phyloP scores from a whole-genome alignment of 2,888 invertebrate species.

The Idaea aversata region DNA sequence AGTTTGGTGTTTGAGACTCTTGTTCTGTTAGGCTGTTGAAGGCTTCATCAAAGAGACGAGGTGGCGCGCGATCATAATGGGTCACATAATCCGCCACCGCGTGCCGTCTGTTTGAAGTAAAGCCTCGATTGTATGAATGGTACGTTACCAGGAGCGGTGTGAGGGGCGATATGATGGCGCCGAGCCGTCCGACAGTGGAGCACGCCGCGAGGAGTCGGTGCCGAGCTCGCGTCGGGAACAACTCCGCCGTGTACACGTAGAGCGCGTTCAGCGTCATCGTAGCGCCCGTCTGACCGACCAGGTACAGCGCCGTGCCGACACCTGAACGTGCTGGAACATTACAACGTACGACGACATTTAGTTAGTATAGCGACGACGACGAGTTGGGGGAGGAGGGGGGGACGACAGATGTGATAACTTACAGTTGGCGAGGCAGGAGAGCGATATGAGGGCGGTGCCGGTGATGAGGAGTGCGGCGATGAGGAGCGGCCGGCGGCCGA shows the following conservation, averaged over 20 bases:
- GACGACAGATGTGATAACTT: constrained; percentile 18
- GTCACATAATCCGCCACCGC: no score
- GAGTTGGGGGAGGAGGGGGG: no score
- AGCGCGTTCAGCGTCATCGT: constrained; percentile 84
- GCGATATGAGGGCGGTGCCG: constrained; percentile 54
- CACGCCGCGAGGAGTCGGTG: constrained; percentile 85
- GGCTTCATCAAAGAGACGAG: no score
- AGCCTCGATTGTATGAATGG: no score
- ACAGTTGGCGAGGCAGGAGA: constrained; percentile 54
- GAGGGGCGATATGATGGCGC: constrained; percentile 86
- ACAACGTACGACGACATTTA: no score
- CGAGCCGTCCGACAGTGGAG: constrained; percentile 85
- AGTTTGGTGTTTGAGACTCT: background rate
- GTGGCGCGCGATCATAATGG: no score
- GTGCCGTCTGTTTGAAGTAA: no score
- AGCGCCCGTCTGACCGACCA: constrained; percentile 83
- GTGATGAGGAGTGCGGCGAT: constrained; percentile 65
- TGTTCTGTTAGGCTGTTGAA: no score
- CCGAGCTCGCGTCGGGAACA: constrained; percentile 86
- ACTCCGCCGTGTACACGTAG: constrained; percentile 86
- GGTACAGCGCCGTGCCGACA: constrained; percentile 66
- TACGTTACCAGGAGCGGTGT: constrained; percentile 81
- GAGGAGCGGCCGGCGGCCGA: constrained; percentile 62
- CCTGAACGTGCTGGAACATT: no score
- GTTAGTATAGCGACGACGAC: no score